Conservation (phyloP, 2,113 vertebrate species). For the Cygnus buccinator region DNA sequence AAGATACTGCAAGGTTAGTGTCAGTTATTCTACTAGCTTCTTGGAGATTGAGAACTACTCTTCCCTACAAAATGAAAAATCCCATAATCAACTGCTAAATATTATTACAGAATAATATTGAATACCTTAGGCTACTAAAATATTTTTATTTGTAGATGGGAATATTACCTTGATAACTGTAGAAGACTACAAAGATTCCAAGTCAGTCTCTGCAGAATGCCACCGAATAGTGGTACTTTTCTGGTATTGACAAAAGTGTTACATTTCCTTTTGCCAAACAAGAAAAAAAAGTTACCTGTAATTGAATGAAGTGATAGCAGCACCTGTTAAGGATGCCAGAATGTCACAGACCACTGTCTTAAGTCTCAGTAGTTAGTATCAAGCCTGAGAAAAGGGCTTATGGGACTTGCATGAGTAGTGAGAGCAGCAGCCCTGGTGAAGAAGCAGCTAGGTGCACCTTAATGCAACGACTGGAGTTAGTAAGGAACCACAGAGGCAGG, state of each 20-base stretch:
- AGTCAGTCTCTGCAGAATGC: neutral
- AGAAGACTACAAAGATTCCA: neutral
- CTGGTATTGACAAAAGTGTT: neutral
- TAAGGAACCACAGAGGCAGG: neutral
- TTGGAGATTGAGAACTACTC: neutral
- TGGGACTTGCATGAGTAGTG: neutral
- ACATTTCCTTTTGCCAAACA: neutral
- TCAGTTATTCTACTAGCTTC: neutral
- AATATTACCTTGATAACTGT: neutral
- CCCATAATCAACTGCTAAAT: neutral
- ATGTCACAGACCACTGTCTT: neutral
- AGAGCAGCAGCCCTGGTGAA: neutral
- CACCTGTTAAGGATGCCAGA: neutral
- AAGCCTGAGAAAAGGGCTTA: neutral
- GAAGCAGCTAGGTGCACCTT: neutral
- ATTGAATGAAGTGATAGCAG: neutral
- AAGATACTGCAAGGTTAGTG: slow-evolving; percentile 93
- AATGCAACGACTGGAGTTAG: neutral
- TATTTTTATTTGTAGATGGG: neutral
- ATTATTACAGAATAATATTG: neutral
- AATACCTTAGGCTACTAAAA: neutral
- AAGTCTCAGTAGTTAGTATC: neutral
- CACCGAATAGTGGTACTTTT: neutral
- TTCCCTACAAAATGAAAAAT: neutral
- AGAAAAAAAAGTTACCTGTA: neutral